phyloP scores from a whole-genome alignment of 2,113 vertebrate genomes.

The Etia nguti region DNA sequence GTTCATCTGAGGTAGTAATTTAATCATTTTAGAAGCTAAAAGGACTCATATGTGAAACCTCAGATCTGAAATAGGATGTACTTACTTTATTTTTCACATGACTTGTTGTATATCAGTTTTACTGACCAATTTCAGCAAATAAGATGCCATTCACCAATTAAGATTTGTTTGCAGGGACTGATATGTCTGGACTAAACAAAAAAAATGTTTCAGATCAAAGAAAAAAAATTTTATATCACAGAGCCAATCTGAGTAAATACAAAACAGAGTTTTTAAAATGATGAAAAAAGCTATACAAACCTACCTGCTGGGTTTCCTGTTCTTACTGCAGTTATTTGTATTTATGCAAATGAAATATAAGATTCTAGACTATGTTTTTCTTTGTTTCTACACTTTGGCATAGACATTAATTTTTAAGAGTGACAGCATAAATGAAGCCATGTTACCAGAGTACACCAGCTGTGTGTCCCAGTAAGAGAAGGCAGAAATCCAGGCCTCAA shows the following conservation, averaged over 20 bases:
- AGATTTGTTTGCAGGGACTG: background rate
- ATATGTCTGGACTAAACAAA: background rate
- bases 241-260: background rate
- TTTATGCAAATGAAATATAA: background rate
- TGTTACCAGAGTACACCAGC: constrained; percentile 85
- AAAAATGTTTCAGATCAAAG: background rate
- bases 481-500: constrained; percentile 93
- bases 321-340: background rate
- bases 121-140: background rate
- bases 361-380: background rate
- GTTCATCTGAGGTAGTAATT: background rate
- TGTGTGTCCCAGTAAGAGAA: constrained; percentile 94
- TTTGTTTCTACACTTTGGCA: background rate
- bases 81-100: background rate
- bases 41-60: background rate
- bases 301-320: background rate
- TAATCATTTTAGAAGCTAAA: background rate
- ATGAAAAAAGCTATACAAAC: background rate
- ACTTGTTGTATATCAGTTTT: background rate
- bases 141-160: background rate
- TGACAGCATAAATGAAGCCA: background rate
- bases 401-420: background rate
- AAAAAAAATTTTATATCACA: background rate
- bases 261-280: background rate
- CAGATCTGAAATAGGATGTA: background rate